Evolutionary conservation across 2,113 vertebrate species (phyloP).

Genomic region (Cyprinodon tularosa): DNA sequence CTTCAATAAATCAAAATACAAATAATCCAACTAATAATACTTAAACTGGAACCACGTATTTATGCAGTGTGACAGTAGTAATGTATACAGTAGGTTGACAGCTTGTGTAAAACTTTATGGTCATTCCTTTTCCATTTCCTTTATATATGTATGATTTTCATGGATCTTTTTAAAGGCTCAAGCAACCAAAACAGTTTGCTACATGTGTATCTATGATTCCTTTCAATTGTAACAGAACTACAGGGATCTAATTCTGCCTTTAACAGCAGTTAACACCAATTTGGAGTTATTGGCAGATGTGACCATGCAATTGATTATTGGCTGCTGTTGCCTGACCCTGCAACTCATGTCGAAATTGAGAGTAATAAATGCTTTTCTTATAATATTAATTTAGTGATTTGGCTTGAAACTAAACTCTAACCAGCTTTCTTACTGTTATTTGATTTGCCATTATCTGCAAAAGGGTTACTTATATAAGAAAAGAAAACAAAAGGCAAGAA

Average conservation of each 20-base stretch:
- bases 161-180: not conserved
- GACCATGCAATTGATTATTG: slow-evolving; percentile 30
- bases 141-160: not conserved
- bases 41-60: too few relatives aligned
- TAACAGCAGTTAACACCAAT: slow-evolving; percentile 40
- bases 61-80: too few relatives aligned
- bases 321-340: not conserved
- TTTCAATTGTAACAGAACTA: slow-evolving; percentile 13
- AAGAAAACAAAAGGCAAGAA: not conserved
- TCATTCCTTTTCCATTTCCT: not conserved
- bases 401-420: slow-evolving; percentile 18
- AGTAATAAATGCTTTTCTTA: not conserved
- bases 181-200: not conserved
- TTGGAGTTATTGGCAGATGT: slow-evolving; percentile 45
- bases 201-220: slow-evolving; percentile 33
- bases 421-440: slow-evolving; percentile 25
- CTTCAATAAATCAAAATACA: too few relatives aligned
- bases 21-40: too few relatives aligned
- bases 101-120: not conserved
- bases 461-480: not conserved
- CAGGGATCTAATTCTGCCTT: slow-evolving; percentile 31
- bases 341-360: not conserved
- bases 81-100: not conserved
- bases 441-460: slow-evolving; percentile 1
- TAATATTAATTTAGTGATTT: slow-evolving; percentile 6